phyloP scores from a whole-genome alignment of 2,888 invertebrate species.

The Chouioia cunea region DNA sequence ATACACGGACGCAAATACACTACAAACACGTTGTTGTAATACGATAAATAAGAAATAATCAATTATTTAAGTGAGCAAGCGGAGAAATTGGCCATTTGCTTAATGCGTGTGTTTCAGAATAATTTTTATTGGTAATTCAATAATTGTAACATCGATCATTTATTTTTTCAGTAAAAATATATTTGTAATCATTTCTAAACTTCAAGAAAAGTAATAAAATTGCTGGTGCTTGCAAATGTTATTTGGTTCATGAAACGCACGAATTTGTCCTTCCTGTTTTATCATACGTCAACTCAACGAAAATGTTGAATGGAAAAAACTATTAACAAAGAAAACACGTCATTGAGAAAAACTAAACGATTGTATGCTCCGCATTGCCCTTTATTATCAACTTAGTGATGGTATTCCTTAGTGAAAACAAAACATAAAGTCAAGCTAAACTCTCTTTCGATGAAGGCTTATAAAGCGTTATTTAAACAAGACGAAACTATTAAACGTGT shows the following conservation, averaged over 20 bases:
- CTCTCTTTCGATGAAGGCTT: slow-evolving; percentile 48
- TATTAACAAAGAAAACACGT: slow-evolving; percentile 18
- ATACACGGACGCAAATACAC: slow-evolving; percentile 36
- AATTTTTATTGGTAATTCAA: too few relatives aligned
- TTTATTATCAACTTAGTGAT: slow-evolving; percentile 46
- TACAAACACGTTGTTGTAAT: slow-evolving; percentile 41
- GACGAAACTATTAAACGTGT: slow-evolving; percentile 59
- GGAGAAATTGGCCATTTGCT: slow-evolving; percentile 39
- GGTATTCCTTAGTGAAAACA: slow-evolving; percentile 42
- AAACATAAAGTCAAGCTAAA: slow-evolving; percentile 46
- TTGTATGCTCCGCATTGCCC: slow-evolving; percentile 40
- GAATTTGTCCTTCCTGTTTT: slow-evolving; percentile 28
- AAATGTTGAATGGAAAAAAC: background rate
- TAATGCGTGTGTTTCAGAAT: slow-evolving; percentile 34
- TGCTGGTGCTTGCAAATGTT: slow-evolving; percentile 24
- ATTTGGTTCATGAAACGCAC: slow-evolving; percentile 8
- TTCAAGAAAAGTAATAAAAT: background rate
- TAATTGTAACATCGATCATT: too few relatives aligned
- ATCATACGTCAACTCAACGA: slow-evolving; percentile 21
- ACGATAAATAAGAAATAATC: slow-evolving; percentile 42
- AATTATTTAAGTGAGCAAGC: slow-evolving; percentile 39
- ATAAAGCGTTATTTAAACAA: slow-evolving; percentile 48
- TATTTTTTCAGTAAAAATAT: too few relatives aligned
- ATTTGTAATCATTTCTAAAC: too few relatives aligned
- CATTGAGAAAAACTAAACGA: slow-evolving; percentile 40